phyloP scores from a whole-genome alignment of 2,888 invertebrate genomes.

The Catocala nupta region DNA sequence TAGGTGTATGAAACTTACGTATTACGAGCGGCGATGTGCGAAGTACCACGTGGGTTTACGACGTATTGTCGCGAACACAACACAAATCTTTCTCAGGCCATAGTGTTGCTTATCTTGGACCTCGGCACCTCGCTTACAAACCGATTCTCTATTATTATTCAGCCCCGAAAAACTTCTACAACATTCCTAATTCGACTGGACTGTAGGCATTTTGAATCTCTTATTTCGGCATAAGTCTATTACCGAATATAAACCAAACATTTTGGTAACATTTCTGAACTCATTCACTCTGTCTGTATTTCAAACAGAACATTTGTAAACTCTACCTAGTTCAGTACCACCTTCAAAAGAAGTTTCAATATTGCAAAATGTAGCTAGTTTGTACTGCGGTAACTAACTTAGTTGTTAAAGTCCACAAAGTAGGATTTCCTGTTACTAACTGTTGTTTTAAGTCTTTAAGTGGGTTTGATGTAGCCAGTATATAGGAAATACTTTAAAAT shows the following conservation, averaged over 20 bases:
- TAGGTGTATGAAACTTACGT: conserved; percentile 44
- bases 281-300: conserved; percentile 12
- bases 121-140: conserved; percentile 26
- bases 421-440: conserved; percentile 56
- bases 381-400: conserved; percentile 48
- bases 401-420: conserved; percentile 58
- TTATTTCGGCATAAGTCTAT: conserved; percentile 25
- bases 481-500: conserved; percentile 40
- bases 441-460: conserved; percentile 52
- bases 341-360: conserved; percentile 23
- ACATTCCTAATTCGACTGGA: conserved; percentile 65
- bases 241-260: conserved; percentile 3
- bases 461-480: conserved; percentile 45
- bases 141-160: conserved; percentile 59
- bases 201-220: conserved; percentile 34
- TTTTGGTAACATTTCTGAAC: conserved; percentile 7
- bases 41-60: conserved; percentile 49
- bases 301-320: conserved; percentile 9
- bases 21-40: conserved; percentile 44
- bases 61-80: conserved; percentile 58
- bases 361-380: conserved; percentile 33
- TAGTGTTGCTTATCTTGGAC: conserved; percentile 49
- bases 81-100: conserved; percentile 62
- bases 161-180: conserved; percentile 64
- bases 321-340: not conserved